These are phyloP conservation scores for Sebastes melanostomus DNA, from an alignment of 2,797 vertebrate species.

Conservation along the genomic window DNA sequence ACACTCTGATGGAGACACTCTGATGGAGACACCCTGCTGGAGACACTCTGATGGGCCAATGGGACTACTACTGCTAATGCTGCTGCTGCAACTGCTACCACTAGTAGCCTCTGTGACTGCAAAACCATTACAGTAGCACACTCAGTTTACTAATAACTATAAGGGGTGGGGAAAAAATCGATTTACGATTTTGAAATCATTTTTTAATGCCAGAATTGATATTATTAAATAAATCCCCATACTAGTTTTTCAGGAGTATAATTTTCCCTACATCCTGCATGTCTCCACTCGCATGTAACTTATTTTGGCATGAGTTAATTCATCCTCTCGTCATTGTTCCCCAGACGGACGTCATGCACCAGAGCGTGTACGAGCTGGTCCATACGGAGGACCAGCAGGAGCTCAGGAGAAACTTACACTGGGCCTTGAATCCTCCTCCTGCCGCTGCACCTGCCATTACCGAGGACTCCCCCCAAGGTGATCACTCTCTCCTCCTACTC, in stretches of 20 bases:
- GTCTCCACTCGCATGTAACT: neutral
- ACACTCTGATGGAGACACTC: rapidly evolving
- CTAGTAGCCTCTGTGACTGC: neutral
- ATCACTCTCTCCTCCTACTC: neutral
- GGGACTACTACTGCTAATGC: neutral
- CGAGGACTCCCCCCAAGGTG: slow-evolving; percentile 73
- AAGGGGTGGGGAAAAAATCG: no score
- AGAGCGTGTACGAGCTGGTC: slow-evolving; percentile 86
- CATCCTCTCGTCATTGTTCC: neutral
- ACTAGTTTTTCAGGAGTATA: neutral
- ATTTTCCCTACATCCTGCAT: neutral
- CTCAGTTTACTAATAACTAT: no score
- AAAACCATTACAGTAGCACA: neutral
- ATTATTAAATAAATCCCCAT: neutral
- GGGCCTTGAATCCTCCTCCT: slow-evolving; percentile 80
- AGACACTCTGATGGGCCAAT: neutral
- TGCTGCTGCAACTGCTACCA: neutral
- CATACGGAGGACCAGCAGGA: slow-evolving; percentile 86
- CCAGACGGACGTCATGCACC: slow-evolving; percentile 88
- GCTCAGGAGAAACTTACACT: slow-evolving; percentile 84
- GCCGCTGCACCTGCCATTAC: slow-evolving; percentile 27
- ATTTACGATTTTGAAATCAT: no score
- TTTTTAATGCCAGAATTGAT: no score
- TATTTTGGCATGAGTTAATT: neutral
- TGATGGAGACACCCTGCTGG: neutral